Percentiles rank a stretch among this genome's conserved stretches.
Evolutionary conservation across 2,888 invertebrate genomes (phyloP).

Genomic region (Pandemis heparana): DNA sequence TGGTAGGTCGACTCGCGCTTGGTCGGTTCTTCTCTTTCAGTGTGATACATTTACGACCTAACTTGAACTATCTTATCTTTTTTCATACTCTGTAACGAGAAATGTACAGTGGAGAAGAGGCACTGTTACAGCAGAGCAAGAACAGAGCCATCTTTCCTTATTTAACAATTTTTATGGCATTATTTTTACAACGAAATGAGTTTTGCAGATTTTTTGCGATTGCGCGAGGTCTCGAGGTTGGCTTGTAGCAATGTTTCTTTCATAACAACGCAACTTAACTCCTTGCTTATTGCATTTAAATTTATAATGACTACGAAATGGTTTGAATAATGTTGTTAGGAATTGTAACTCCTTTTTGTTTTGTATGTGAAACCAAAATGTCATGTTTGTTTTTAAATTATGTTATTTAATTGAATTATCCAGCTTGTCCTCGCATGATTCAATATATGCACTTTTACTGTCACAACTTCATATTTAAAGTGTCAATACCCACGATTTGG

Average conservation of each 20-base stretch:
- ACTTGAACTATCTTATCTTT: conserved; percentile 17
- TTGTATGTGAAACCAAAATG: no score
- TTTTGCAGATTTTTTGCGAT: conserved; percentile 63
- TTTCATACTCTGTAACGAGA: conserved; percentile 60
- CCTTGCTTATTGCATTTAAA: conserved; percentile 1
- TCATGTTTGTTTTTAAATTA: no score
- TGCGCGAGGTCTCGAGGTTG: conserved; percentile 54
- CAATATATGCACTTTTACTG: no score
- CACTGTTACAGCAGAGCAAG: conserved; percentile 70
- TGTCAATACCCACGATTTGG: no score
- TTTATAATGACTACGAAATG: not conserved
- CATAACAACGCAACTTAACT: conserved; percentile 37
- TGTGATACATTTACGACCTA: not conserved
- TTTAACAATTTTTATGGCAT: conserved; percentile 78
- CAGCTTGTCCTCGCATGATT: no score
- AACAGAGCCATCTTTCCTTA: conserved; percentile 71
- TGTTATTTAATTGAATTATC: no score
- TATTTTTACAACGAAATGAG: conserved; percentile 71
- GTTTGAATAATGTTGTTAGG: not conserved
- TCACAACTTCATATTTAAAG: no score
- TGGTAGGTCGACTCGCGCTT: no score
- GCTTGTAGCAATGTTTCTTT: conserved; percentile 46
- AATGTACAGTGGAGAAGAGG: conserved; percentile 71
- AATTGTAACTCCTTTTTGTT: not conserved
- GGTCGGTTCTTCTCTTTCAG: not conserved